Conservation (phyloP, 2,113 vertebrate species). For the Ginglymostoma cirratum region DNA sequence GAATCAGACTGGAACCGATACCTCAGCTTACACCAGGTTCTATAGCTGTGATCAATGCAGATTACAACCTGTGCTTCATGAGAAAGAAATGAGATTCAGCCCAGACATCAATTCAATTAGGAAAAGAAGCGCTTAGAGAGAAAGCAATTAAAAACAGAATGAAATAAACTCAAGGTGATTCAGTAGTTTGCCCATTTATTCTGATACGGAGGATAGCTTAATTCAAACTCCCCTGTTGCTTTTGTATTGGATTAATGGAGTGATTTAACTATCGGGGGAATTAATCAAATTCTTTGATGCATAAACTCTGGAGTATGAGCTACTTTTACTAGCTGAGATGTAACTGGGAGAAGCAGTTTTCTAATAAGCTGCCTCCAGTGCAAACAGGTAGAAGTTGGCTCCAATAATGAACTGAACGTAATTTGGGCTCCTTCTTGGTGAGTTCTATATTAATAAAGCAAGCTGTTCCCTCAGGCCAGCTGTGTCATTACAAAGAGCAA, state of each 20-base stretch:
- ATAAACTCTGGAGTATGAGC: background rate
- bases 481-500: background rate
- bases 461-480: background rate
- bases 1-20: background rate
- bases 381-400: background rate
- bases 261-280: background rate
- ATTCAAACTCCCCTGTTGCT: background rate
- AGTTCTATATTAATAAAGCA: background rate
- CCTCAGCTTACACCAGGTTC: background rate
- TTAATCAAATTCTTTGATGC: background rate
- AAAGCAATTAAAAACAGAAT: background rate
- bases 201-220: background rate
- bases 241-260: background rate
- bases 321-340: background rate
- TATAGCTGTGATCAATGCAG: background rate
- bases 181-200: background rate
- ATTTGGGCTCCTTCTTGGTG: background rate
- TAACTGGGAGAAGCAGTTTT: background rate
- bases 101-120: background rate
- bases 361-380: background rate
- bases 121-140: background rate
- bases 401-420: background rate
- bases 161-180: background rate
- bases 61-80: background rate
- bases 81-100: background rate